Evolutionary conservation across 2,113 vertebrate genomes (phyloP), one percentile per base, ranked within the genome.

Genomic region (Mustela nigripes): DNA sequence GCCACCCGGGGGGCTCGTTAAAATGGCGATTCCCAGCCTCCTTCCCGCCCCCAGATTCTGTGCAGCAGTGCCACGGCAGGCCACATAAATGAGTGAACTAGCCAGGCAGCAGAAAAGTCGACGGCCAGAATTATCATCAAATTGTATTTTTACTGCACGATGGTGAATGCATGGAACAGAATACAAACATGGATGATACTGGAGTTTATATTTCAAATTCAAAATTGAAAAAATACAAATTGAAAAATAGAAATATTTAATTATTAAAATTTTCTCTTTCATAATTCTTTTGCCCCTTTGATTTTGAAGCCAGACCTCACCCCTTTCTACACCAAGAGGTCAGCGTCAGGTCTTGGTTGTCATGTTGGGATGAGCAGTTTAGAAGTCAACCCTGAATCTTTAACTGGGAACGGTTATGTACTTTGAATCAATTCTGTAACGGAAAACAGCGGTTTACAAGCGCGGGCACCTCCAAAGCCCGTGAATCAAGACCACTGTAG

Each of bases 151-250:
- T 98, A 98, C 97, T 98, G 80, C 98, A 96, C 94, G 95, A 86
- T 3, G 96, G 97, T 96, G 97, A 97, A 96, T 11, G 97, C 97
- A 98, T 39, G 97, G 95, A 95, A 98, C 90, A 97, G 15, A 97
- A 95, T 95, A 98, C 97, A 98, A 96, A 97, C 98, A 97, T 4
- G 94, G 53, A 65, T 31, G 94, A 76, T 73, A 93, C 90, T 94
- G 85, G 84, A 67, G 58, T 86, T 95, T 82, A 95, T 96, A 91
- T 81, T 95, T 95, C 83, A 97, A 96, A 95, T 96, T 95, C 98
- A 91, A 96, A 95, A 80, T 97, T 98, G 98, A 97, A 98, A 98
- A 98, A 98, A 98, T 98, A 98, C 98, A 98, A 95, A 97, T 98
- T 97, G 95, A 98, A 98, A 98, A 98, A 98, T 98, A 98, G 98